phyloP scores from a whole-genome alignment of 2,113 vertebrate species.

The Amia ocellicauda region DNA sequence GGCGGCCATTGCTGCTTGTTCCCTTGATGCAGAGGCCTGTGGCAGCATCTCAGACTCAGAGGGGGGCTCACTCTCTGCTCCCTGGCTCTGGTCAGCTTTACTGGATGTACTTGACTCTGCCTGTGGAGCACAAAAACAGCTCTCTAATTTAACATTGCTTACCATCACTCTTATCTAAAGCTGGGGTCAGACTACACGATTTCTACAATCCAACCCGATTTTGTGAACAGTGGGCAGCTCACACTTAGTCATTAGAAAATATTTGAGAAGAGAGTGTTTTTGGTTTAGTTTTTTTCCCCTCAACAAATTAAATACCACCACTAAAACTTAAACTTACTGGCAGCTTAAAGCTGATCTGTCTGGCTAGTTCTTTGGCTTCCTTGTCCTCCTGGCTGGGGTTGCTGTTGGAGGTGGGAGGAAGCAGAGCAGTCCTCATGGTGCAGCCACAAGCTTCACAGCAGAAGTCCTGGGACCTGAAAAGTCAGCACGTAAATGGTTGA shows the following conservation, averaged over 20 bases:
- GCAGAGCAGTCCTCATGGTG: slow-evolving; percentile 80
- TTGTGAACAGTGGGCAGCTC: too few relatives aligned
- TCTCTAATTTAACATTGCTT: too few relatives aligned
- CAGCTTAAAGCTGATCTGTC: slow-evolving; percentile 97
- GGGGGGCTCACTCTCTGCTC: slow-evolving; percentile 24
- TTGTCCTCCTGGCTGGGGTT: slow-evolving; percentile 75
- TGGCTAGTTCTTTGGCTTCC: slow-evolving; percentile 84
- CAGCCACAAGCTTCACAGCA: slow-evolving; percentile 86
- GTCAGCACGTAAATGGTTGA: neutral
- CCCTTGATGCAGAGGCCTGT: slow-evolving; percentile 24
- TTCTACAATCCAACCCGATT: too few relatives aligned
- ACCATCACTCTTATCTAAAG: too few relatives aligned
- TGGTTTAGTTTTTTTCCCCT: too few relatives aligned
- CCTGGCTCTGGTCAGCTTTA: slow-evolving; percentile 34
- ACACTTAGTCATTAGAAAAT: too few relatives aligned
- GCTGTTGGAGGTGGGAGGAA: slow-evolving; percentile 76
- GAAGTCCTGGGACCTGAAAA: slow-evolving; percentile 87
- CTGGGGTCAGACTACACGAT: too few relatives aligned
- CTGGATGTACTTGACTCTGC: slow-evolving; percentile 55
- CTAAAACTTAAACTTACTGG: too few relatives aligned
- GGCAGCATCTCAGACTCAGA: slow-evolving; percentile 2
- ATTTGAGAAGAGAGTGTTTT: too few relatives aligned
- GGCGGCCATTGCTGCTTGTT: slow-evolving; percentile 23
- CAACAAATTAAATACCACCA: too few relatives aligned
- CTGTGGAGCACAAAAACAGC: slow-evolving; percentile 37